Base-by-base conservation (phyloP, 2,113 vertebrate genomes). In the Psammodynastes pulverulentus region DNA sequence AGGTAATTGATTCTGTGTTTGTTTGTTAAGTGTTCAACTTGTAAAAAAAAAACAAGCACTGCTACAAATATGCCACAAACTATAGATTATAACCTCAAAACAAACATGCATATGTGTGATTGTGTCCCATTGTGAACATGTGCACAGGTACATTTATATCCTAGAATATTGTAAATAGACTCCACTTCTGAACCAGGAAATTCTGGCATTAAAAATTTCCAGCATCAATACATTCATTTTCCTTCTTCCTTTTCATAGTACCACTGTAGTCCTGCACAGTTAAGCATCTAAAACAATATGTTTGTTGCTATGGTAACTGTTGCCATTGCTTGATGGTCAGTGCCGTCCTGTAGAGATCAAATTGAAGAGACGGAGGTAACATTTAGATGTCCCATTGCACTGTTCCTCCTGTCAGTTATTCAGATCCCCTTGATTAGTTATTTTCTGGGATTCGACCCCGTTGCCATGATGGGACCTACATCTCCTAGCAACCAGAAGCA, bases 401-500 rank as follows among this genome's bases (percentile, higher is more conserved):
- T 58, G 24, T 72, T 86, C 53, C 19, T 48, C 13, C 17, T 49
- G 34, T 87, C 29, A 9, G 39, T 43, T 4, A 84, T 48, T 67
- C 15, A 34, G 23, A 72, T 52, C 45, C 67, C 52, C 24, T 19
- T 67, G 39, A 86, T 89, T 58, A 72, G 79, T 49, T 52, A 19
- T 53, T 67, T 49, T 46, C 54, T 67, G 48, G 72, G 92, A 51
- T 86, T 84, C 5, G n/a, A 56, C 24, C 86, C 26, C 49, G 46
- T 85, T 86, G 67, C 84, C 92, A 89, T 58, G 67, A 93, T 86
- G 24, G 89, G 90, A 84, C 90, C 79, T 8, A 46, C 9, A 19
- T 93, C 53, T 86, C 92, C 87, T 91, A 89, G 92, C 92, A 93
- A 93, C 90, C 86, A 88, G 45, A 23, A 23, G 87, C 86, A 52